These are phyloP conservation scores for Coracias cyanogaster DNA, from an alignment of 2,797 vertebrate genomes.

Conservation along the genomic window DNA sequence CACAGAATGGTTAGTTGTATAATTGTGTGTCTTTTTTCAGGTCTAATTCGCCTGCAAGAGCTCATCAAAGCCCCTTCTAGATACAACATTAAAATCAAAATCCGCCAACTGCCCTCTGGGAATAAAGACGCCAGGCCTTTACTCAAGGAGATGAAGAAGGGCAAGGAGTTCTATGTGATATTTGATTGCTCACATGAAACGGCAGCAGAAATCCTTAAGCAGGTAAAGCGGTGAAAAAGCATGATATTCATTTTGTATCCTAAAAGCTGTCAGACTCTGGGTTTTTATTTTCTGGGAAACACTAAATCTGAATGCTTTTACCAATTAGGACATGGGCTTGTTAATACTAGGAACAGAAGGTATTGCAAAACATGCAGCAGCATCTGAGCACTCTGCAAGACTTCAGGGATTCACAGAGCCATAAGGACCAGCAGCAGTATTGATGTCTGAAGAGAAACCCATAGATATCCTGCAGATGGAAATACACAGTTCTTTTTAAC, in stretches of 20 bases:
- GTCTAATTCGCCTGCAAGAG: conserved; percentile 96
- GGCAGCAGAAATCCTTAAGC: conserved; percentile 93
- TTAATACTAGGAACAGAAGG: background rate
- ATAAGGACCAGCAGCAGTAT: background rate
- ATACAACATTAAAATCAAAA: conserved; percentile 98
- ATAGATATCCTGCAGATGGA: background rate
- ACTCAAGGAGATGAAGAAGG: conserved; percentile 98
- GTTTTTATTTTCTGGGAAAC: background rate
- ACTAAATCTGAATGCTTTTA: background rate
- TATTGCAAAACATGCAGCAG: background rate
- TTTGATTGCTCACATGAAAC: conserved; percentile 96
- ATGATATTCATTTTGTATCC: background rate
- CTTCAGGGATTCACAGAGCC: background rate
- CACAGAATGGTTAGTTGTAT: background rate
- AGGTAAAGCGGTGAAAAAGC: conserved; percentile 78
- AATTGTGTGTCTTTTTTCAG: conserved; percentile 77
- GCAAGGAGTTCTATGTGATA: conserved; percentile 96
- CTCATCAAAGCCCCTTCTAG: conserved; percentile 98
- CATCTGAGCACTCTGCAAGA: background rate
- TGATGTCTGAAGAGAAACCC: background rate
- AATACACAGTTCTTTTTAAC: background rate
- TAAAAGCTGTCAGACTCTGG: background rate
- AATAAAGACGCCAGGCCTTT: conserved; percentile 95
- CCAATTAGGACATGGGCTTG: background rate
- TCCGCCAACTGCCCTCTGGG: conserved; percentile 93